Percentiles rank a stretch among this genome's conserved stretches.
phyloP scores from a whole-genome alignment of 2,797 vertebrate genomes.

The Hypotaenidia okinawae region DNA sequence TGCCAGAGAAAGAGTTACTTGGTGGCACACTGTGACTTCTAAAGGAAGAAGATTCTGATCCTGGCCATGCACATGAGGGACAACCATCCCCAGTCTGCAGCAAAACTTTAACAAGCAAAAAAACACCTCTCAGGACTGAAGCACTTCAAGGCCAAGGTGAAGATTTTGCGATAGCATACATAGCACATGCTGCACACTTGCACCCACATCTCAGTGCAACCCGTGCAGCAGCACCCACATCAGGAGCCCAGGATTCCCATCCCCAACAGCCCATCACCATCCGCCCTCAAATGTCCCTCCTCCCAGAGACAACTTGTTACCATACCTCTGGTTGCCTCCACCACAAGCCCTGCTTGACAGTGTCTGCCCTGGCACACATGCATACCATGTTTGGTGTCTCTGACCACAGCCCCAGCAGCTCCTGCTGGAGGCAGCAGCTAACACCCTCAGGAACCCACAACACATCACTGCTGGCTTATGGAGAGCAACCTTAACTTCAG shows the following conservation, averaged over 20 bases:
- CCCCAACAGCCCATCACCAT: accelerated
- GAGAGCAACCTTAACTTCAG: not conserved
- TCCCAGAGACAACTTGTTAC: not conserved
- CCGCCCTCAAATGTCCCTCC: not conserved
- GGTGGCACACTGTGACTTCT: not conserved
- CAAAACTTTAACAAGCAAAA: not conserved
- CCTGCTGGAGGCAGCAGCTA: not conserved
- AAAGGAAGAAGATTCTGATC: not conserved
- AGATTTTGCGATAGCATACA: accelerated
- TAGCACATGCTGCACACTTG: accelerated
- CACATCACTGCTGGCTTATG: not conserved
- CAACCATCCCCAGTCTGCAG: not conserved
- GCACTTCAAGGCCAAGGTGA: too few relatives aligned
- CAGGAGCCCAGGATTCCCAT: not conserved
- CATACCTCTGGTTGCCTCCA: not conserved
- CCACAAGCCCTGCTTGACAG: not conserved
- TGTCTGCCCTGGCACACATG: accelerated
- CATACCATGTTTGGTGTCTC: not conserved
- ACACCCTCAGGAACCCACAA: not conserved
- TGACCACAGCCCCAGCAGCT: not conserved
- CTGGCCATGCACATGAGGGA: not conserved
- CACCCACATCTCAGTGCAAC: accelerated
- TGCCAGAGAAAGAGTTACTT: not conserved
- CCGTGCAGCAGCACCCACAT: accelerated
- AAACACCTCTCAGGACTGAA: not conserved